Evolutionary conservation across 2,113 vertebrate species (phyloP), one percentile per base, ranked within the genome.

Genomic region (Hippocampus abdominalis): DNA sequence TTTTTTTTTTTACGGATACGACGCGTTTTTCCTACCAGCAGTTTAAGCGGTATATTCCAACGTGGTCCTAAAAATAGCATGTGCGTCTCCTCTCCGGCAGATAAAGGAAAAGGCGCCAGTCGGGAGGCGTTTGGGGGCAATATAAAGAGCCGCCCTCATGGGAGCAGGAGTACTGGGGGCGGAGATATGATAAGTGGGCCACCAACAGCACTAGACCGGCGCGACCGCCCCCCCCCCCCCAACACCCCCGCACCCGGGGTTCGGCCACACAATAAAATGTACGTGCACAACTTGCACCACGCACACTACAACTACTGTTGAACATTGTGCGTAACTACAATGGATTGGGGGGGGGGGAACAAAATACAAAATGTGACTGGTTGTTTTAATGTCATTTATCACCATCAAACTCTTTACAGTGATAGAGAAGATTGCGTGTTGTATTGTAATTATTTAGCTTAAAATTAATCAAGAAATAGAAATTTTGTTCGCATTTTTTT

Each of bases 61-160:
- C 77, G 68, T 20, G 53, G 84, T 81, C 81, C 81, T 84, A 82
- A 66, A 81, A 81, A 84, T 75, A 84, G 83, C 79, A 86, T 81
- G 81, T 80, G 83, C 60, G 84, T 82, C 81, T 74, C 9, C 75
- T 82, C 88, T 84, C 72, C 73, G 66, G 76, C 83, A 85, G 87
- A 91, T 87, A 85, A 84, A 82, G 76, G 64, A 68, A 91, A 90
- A 86, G 84, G 86, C 90, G 85, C 86, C 79, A 87, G 88, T 75
- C 86, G 83, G 84, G 68, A 84, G 88, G 87, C 89, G 88, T 83
- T 89, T 89, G 73, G 78, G 79, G 84, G 86, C 87, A 87, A 89
- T 93, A 92, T 90, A 90, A 90, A 90, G 90, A 86, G 81, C 80
- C 86, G 86, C 88, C 89, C 90, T 89, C 85, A 81, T 78, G 89